A percentile compares a stretch with the other conserved stretches of the same genome.
phyloP scores from a whole-genome alignment of 2,888 invertebrate genomes.

The Azorinus chamasolen region DNA sequence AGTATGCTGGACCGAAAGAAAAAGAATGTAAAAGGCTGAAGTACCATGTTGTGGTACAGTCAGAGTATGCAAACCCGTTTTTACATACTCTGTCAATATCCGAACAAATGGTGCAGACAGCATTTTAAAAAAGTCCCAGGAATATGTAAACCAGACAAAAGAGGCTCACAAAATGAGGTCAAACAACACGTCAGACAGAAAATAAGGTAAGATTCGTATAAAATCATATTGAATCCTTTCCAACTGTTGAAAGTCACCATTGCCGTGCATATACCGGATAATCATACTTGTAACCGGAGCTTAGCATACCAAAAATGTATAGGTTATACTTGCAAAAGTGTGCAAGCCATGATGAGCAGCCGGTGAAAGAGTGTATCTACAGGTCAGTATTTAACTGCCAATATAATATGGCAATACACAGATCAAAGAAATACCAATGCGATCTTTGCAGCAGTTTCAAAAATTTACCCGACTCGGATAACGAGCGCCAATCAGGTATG shows the following conservation, averaged over 20 bases:
- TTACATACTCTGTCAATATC: slow-evolving; percentile 14
- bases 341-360: background rate
- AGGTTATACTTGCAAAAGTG: slow-evolving; percentile 5
- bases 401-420: slow-evolving; percentile 24
- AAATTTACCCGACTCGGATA: slow-evolving; percentile 6
- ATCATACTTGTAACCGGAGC: slow-evolving; percentile 2
- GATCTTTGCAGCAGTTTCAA: slow-evolving; percentile 5
- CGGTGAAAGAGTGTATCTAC: slow-evolving; percentile 10
- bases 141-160: slow-evolving; percentile 16
- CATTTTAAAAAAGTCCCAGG: slow-evolving; percentile 13
- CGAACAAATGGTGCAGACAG: slow-evolving; percentile 6
- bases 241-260: slow-evolving; percentile 26
- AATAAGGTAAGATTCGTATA: slow-evolving; percentile 2
- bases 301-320: slow-evolving; percentile 21
- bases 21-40: background rate
- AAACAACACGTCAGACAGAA: slow-evolving; percentile 6
- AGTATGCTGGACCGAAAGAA: slow-evolving; percentile 5
- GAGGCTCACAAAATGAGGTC: slow-evolving; percentile 15
- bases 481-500: background rate
- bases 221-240: slow-evolving; percentile 31
- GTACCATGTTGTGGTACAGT: background rate
- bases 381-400: slow-evolving; percentile 15
- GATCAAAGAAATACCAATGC: slow-evolving; percentile 26
- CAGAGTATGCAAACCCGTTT: slow-evolving; percentile 33
- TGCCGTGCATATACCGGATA: slow-evolving; percentile 23